phyloP scores from a whole-genome alignment of 2,113 vertebrate species.

The Coreoperca whiteheadi region DNA sequence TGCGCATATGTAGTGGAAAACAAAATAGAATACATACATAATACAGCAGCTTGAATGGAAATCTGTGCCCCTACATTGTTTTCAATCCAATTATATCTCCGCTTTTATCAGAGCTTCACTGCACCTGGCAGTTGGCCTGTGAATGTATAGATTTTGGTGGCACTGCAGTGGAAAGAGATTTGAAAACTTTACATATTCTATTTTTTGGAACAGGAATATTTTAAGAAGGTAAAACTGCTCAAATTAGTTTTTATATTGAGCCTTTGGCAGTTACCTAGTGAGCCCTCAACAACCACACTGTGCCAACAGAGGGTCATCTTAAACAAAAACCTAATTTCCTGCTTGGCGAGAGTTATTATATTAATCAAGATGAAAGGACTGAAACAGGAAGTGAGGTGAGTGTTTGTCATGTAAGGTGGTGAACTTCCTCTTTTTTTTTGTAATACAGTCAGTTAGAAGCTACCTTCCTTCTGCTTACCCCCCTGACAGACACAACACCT shows the following conservation, averaged over 20 bases:
- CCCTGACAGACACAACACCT: constrained; percentile 28
- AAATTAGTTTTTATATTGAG: constrained; percentile 19
- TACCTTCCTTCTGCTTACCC: neutral
- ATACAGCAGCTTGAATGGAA: constrained; percentile 3
- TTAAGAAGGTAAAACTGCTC: neutral
- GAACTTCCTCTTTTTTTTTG: constrained; percentile 56
- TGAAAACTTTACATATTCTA: neutral
- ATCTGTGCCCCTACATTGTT: neutral
- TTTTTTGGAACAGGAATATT: neutral
- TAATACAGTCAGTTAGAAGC: constrained; percentile 20
- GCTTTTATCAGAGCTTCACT: neutral
- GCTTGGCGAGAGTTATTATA: constrained; percentile 39
- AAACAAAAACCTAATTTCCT: constrained; percentile 73
- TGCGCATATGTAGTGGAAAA: neutral
- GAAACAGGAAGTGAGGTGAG: constrained; percentile 67
- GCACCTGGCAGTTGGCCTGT: neutral
- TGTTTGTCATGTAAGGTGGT: constrained; percentile 52
- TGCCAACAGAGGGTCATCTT: constrained; percentile 30
- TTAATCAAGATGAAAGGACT: constrained; percentile 64
- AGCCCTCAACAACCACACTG: neutral
- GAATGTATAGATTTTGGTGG: neutral
- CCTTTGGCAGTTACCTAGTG: constrained; percentile 40
- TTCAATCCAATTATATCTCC: neutral
- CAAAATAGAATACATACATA: neutral
- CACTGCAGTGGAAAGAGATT: neutral